Evolutionary conservation across 2,888 invertebrate species (phyloP), one percentile per base, ranked within the genome.

Genomic region (Zhuqinia jingwanae): DNA sequence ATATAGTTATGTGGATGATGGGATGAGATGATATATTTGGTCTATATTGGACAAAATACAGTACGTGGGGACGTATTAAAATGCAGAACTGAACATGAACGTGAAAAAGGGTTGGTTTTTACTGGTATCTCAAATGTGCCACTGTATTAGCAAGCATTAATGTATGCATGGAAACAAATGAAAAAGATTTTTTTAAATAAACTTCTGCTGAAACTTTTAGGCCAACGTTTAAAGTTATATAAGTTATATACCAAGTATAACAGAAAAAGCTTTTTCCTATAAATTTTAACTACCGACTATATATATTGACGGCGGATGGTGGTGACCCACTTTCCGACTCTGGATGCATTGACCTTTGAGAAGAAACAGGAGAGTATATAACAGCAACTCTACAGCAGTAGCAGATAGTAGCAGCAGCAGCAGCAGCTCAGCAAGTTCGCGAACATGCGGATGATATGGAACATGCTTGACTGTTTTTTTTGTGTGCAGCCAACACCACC

Each of bases 261-360:
- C 25, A 53, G 20, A 42, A 10, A 50, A 45, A 25, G n/a, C n/a
- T 11, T 78, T 65, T 79, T 50, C 50, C 63, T 78, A 78, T 78
- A 77, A 36, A 60, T 58, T 63, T 27, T 20, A n/a, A 76, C n/a
- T 60, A 80, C 68, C 45, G 60, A 82, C 77, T 58, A 56, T 50
- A 75, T 58, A 56, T 50, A 75, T 68, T 56, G 86, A 73, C 70
- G 56, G 84, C 53, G 50, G 83, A 78, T 87, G 84, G 75, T 88
- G 87, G 78, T 89, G 89, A 90, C 89, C 90, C 87, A 89, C 88
- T 89, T 90, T 88, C 80, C 56, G 77, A 58, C 86, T 76, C 86
- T 89, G 90, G 90, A 90, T 90, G 90, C 90, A 90, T 89, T 89
- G 90, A 90, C 89, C 90, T 90, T 90, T 90, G 88, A 79, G 81